Evolutionary conservation across 2,888 invertebrate genomes (phyloP).

Genomic region (Oxyscelio sp.): DNA sequence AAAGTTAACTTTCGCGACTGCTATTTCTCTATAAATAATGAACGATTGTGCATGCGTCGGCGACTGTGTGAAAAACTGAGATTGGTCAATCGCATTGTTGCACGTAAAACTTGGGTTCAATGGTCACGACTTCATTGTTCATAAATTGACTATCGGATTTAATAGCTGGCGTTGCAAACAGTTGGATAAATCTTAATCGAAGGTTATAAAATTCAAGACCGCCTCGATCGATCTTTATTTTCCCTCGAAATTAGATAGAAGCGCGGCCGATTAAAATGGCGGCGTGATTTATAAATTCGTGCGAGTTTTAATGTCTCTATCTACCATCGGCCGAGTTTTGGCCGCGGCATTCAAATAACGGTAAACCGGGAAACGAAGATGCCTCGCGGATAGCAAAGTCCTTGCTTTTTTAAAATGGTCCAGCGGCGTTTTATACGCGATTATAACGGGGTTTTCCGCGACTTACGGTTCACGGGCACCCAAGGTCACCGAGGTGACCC

Average conservation of each 20-base stretch:
- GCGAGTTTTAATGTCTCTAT: not conserved
- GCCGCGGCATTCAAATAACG: no score
- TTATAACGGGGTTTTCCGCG: no score
- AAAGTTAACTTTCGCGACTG: not conserved
- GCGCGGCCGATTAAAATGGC: not conserved
- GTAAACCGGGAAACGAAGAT: no score
- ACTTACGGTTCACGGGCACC: no score
- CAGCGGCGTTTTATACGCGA: no score
- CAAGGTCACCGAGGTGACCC: no score
- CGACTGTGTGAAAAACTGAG: slow-evolving; percentile 2
- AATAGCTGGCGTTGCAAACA: not conserved
- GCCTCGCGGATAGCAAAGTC: no score
- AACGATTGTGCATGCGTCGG: not conserved
- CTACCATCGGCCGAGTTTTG: no score
- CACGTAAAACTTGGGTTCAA: slow-evolving; percentile 1
- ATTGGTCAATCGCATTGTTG: slow-evolving; percentile 13
- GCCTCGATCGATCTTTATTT: not conserved
- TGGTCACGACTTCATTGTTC: slow-evolving; percentile 16
- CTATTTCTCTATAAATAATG: slow-evolving; percentile 8
- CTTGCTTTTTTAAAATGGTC: no score
- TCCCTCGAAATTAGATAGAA: not conserved
- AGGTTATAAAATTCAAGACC: slow-evolving; percentile 14
- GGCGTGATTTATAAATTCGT: not conserved
- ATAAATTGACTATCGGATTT: not conserved
- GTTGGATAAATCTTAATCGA: slow-evolving; percentile 2